A percentile compares a stretch with the other conserved stretches of the same genome.
These are phyloP conservation scores for Caerostris darwini DNA, from an alignment of 1,140 invertebrate genomes.

Conservation along the genomic window DNA sequence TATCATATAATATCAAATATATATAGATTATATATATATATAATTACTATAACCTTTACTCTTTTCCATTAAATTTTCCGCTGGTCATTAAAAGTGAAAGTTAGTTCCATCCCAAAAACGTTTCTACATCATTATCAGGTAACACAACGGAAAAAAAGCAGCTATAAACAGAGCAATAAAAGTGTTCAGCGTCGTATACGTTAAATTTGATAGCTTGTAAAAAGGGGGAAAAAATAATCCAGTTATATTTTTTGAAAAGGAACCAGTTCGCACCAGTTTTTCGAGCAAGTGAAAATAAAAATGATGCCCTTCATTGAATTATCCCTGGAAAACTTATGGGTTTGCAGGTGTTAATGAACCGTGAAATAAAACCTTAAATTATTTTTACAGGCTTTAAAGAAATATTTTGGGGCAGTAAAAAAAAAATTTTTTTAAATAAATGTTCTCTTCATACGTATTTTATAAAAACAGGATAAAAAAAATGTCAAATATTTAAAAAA, in stretches of 20 bases:
- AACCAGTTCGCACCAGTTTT: not conserved
- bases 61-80: no score
- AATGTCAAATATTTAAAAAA: no score
- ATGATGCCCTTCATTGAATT: not conserved
- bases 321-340: not conserved
- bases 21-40: no score
- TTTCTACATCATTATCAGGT: not conserved
- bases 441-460: no score
- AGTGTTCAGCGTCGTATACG: not conserved
- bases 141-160: not conserved
- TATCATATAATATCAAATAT: no score
- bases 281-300: not conserved
- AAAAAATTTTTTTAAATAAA: not conserved
- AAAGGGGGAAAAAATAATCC: not conserved
- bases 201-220: not conserved
- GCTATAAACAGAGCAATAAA: not conserved
- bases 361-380: not conserved
- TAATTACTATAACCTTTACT: no score
- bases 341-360: slow-evolving; percentile 4
- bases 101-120: not conserved
- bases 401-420: not conserved
- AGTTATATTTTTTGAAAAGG: not conserved
- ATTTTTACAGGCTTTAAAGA: not conserved
- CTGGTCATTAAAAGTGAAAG: not conserved
- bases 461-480: no score